Base-by-base conservation (phyloP, 1,140 invertebrate genomes). In the Pseudomyrmex concolor region DNA sequence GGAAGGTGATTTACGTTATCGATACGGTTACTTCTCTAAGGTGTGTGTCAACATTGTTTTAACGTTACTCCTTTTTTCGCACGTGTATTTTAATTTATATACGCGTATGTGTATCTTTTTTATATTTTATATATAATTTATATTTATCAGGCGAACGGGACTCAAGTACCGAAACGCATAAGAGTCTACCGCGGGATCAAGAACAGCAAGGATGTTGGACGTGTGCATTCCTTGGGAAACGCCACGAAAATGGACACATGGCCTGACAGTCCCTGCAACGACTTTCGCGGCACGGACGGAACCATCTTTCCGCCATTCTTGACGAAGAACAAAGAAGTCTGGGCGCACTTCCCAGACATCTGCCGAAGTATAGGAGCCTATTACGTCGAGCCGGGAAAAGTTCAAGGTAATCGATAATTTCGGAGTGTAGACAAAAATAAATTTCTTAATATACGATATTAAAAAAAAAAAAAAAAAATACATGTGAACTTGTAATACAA, bases 291-390 rank as follows among this genome's bases (percentile, higher is more conserved):
- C 2, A 97, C 96, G 0, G 97, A 97, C 89, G 96, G 96, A 0
- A 97, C 97, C 0, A 95, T 97, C 7, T 97, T 97, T 92, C 95
- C 97, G 5, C 96, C 97, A 83, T 92, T 96, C 22, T 95, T 94
- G 1, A 94, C 0, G 13, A 50, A 93, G 66, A 94, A 95, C 17
- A 95, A 95, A 68, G 93, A 95, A 9, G 86, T 97, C 10, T 94
- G 95, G 82, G 95, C 96, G 0, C 96, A 95, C 88, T 95, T 95
- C 9, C 92, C 95, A 0, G 96, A 96, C 90, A 86, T 97, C 10
- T 97, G 97, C 92, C 95, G 96, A 83, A 91, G 86, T 86, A 92
- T 84, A 87, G 91, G 50, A 93, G 94, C 87, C 8, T 80, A 87
- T 19, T 90, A 64, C 19, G 2, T 72, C 10, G 66, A 83, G 22